phyloP scores from a whole-genome alignment of 1,140 invertebrate genomes.

The Andricus grossulariae region DNA sequence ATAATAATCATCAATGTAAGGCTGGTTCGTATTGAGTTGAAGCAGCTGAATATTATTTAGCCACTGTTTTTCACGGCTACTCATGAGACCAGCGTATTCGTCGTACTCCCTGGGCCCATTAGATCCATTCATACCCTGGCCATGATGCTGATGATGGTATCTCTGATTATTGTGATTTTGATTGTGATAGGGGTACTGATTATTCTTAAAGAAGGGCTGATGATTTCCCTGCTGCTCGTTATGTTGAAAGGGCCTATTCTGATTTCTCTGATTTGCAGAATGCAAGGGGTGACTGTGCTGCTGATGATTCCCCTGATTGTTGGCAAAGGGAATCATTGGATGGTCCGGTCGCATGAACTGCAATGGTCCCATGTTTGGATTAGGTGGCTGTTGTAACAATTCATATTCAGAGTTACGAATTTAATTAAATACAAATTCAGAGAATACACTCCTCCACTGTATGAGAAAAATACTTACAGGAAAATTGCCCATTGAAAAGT shows the following conservation, averaged over 20 bases:
- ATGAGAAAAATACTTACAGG: constrained; percentile 57
- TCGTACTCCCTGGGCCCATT: constrained; percentile 77
- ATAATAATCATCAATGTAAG: constrained; percentile 91
- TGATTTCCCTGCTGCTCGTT: constrained; percentile 64
- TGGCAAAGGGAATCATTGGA: constrained; percentile 62
- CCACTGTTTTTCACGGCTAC: constrained; percentile 93
- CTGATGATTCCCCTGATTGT: constrained; percentile 63
- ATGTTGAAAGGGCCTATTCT: constrained; percentile 64
- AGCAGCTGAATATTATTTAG: constrained; percentile 93
- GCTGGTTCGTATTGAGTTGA: constrained; percentile 90
- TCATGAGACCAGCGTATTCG: constrained; percentile 94
- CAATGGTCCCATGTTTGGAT: constrained; percentile 58
- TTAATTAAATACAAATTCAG: background rate
- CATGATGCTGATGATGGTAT: constrained; percentile 62
- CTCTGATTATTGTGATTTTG: constrained; percentile 65
- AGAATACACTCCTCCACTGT: background rate
- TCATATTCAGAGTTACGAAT: background rate
- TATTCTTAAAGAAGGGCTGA: constrained; percentile 72
- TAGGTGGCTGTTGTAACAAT: constrained; percentile 58
- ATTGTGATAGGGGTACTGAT: constrained; percentile 68
- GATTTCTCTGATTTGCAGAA: constrained; percentile 72
- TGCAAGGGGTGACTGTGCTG: constrained; percentile 61
- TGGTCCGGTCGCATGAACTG: constrained; percentile 66
- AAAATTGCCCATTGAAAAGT: constrained; percentile 63
- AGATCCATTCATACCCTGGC: constrained; percentile 63